Conservation (phyloP, 2,888 invertebrate genomes). For the Phyto melanocephala region DNA sequence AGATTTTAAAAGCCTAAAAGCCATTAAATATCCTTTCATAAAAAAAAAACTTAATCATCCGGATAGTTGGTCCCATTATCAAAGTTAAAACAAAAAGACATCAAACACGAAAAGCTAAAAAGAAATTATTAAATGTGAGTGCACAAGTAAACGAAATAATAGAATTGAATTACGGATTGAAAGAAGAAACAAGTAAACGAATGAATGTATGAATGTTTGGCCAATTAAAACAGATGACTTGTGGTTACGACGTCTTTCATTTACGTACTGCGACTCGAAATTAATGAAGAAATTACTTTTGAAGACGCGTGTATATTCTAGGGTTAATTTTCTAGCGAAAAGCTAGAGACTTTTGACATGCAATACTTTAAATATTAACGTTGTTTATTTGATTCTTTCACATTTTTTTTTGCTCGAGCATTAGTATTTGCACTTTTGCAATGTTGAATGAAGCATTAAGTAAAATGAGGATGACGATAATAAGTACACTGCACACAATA, state of each 20-base stretch:
- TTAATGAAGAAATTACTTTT: no score
- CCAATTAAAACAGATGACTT: constrained; percentile 36
- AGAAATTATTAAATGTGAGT: background rate
- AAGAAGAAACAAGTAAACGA: background rate
- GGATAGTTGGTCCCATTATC: background rate
- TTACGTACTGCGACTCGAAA: constrained; percentile 24
- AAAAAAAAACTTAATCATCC: no score
- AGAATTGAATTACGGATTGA: background rate
- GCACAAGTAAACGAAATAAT: background rate
- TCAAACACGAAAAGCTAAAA: background rate
- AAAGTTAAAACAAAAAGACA: background rate
- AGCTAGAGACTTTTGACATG: constrained; percentile 48
- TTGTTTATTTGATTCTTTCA: background rate
- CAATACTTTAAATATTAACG: constrained; percentile 47
- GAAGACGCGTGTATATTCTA: no score
- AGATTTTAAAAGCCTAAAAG: no score
- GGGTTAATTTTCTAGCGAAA: constrained; percentile 29
- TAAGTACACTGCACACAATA: constrained; percentile 5
- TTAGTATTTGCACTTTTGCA: constrained; percentile 40
- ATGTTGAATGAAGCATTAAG: constrained; percentile 17
- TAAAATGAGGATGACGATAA: constrained; percentile 18
- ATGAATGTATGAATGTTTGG: constrained; percentile 32
- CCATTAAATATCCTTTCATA: no score
- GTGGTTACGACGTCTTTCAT: constrained; percentile 39
- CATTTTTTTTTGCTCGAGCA: constrained; percentile 9